Conservation (phyloP, 2,888 invertebrate species). For the Cheilosia soror region DNA sequence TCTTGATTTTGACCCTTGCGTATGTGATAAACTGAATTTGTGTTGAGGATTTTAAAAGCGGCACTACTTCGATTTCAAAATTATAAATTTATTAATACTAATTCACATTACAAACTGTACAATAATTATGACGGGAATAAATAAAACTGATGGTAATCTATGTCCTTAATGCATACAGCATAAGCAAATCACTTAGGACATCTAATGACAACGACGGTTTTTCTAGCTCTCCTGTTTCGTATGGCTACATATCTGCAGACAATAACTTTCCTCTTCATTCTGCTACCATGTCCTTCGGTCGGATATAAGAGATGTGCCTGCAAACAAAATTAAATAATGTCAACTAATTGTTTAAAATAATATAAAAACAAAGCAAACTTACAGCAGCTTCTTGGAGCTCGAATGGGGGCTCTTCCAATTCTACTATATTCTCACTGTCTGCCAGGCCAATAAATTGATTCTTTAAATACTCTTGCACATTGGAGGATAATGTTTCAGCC, state of each 20-base stretch:
- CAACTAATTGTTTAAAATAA: background rate
- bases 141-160: no score
- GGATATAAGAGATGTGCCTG: background rate
- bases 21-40: no score
- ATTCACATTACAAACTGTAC: background rate
- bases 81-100: no score
- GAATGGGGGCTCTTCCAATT: conserved; percentile 9
- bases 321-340: background rate
- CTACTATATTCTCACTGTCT: background rate
- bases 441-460: background rate
- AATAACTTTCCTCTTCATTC: conserved; percentile 20
- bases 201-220: conserved; percentile 5
- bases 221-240: conserved; percentile 3
- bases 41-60: no score
- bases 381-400: conserved; percentile 9
- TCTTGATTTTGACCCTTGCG: no score
- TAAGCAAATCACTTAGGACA: conserved; percentile 22
- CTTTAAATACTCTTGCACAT: conserved; percentile 4
- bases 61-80: no score
- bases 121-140: background rate
- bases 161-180: no score
- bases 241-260: conserved; percentile 33
- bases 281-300: background rate
- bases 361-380: background rate
- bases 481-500: background rate